phyloP scores from a whole-genome alignment of 1,140 invertebrate species.

The Campoletis sonorensis region DNA sequence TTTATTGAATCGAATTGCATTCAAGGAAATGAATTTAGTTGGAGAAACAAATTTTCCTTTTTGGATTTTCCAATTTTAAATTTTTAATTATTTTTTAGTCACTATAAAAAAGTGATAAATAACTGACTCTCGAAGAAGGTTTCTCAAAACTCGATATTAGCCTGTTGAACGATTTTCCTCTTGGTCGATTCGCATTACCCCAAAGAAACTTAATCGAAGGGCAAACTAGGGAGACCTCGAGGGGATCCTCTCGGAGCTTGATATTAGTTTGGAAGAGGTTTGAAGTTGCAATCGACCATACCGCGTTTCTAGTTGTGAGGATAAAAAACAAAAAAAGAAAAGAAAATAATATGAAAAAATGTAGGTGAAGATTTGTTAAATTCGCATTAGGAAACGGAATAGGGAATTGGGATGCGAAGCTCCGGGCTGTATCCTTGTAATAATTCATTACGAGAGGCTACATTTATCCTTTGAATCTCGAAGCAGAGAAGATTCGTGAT shows the following conservation, averaged over 20 bases:
- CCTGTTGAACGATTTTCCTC: conserved; percentile 2
- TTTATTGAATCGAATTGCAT: too few species aligned
- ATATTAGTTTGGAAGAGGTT: conserved; percentile 1
- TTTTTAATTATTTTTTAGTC: background rate
- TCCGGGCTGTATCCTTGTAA: background rate
- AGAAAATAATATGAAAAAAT: background rate
- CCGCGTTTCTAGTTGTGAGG: background rate
- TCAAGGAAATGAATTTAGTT: too few species aligned
- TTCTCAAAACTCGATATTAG: background rate
- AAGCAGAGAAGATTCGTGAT: conserved; percentile 18
- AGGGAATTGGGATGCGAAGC: background rate
- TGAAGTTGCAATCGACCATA: background rate
- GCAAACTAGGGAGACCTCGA: background rate
- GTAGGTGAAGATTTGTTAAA: background rate
- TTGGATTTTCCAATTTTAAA: too few species aligned
- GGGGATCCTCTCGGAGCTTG: background rate
- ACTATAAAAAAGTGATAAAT: background rate
- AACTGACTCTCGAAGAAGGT: background rate
- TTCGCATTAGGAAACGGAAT: conserved; percentile 7
- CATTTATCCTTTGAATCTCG: background rate
- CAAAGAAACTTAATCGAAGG: background rate
- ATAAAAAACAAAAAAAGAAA: background rate
- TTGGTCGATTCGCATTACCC: background rate
- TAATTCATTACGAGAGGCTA: conserved; percentile 30
- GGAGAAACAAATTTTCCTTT: too few species aligned